Base-by-base conservation (phyloP, 1,140 invertebrate genomes). In the Apis dorsata region DNA sequence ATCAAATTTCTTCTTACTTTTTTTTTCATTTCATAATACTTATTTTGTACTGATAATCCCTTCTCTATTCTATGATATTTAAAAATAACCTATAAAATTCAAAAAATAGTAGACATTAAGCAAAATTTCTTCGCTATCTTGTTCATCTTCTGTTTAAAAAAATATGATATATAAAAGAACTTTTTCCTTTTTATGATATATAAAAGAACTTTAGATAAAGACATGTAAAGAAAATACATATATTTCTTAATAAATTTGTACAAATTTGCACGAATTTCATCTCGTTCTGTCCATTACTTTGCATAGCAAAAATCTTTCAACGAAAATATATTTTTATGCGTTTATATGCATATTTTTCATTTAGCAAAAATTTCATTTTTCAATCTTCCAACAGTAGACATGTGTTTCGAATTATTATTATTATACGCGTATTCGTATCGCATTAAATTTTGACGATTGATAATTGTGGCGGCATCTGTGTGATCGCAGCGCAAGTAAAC, bases 191-290 rank as follows among this genome's bases (percentile, higher is more conserved):
- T n/a, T 59, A 69, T 57, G 24, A 57, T 51, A 28, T 53, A 21
- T 1, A 60, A 65, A 78, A 17, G 55, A 75, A 44, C 65, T 79
- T 84, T 72, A 78, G 86, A 68, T 63, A 79, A 76, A 69, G 79
- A 77, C 69, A 63, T 66, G 71, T 11, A 17, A 84, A 88, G 87
- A 89, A 90, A 90, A 88, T 91, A 88, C 82, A 79, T 69, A 87
- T 83, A 79, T 70, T 77, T 70, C 49, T 86, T 91, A 90, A 91
- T 91, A 88, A 90, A 91, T 84, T 15, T 88, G 62, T 70, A 84
- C 85, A 88, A 90, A 91, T 84, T 15, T 88, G 65, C 70, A 84
- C 86, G 87, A 86, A 89, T 84, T 87, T 89, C 90, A 91, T 91
- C 91, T 86, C 89, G 69, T 82, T 79, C 85, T 55, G 85, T 91